phyloP scores from a whole-genome alignment of 30 jellyfish, hydroid and myxozoan genomes.

The Turritopsis dohrnii region DNA sequence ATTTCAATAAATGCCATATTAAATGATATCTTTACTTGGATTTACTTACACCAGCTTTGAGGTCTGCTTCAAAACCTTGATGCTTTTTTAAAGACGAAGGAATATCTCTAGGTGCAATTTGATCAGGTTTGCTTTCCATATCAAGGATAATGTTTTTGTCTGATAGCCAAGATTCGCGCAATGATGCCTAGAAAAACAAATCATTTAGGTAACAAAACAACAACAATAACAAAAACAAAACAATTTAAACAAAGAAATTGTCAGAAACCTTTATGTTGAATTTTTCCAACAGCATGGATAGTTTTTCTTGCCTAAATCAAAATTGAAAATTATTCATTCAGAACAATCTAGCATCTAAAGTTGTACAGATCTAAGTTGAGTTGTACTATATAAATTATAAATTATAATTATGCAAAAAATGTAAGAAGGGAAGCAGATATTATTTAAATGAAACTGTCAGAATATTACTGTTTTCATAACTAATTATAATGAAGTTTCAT shows the following conservation, averaged over 20 bases:
- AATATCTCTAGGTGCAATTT: slow-evolving; percentile 31
- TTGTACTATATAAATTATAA: too few species aligned
- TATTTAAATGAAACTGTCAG: too few species aligned
- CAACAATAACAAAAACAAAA: not conserved
- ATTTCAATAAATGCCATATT: too few species aligned
- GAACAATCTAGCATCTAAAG: too few species aligned
- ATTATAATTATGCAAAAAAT: too few species aligned
- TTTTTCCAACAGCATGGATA: slow-evolving; percentile 43
- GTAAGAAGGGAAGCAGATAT: too few species aligned
- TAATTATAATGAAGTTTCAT: too few species aligned
- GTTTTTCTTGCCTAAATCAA: slow-evolving; percentile 49
- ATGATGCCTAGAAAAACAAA: slow-evolving; percentile 32
- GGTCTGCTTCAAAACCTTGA: slow-evolving; percentile 60
- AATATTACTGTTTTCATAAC: too few species aligned
- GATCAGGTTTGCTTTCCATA: slow-evolving; percentile 43
- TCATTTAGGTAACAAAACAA: not conserved
- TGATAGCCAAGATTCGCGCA: slow-evolving; percentile 67
- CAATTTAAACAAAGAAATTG: not conserved
- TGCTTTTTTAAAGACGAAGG: slow-evolving; percentile 37
- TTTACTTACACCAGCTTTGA: slow-evolving; percentile 57
- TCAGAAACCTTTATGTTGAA: slow-evolving; percentile 44
- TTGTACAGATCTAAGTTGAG: not conserved
- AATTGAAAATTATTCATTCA: not conserved
- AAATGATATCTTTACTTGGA: too few species aligned
- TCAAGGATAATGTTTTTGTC: slow-evolving; percentile 41